Percentiles rank a stretch among this genome's conserved stretches.
Conservation (phyloP, 1,140 invertebrate species). For the Drosophila littoralis region DNA sequence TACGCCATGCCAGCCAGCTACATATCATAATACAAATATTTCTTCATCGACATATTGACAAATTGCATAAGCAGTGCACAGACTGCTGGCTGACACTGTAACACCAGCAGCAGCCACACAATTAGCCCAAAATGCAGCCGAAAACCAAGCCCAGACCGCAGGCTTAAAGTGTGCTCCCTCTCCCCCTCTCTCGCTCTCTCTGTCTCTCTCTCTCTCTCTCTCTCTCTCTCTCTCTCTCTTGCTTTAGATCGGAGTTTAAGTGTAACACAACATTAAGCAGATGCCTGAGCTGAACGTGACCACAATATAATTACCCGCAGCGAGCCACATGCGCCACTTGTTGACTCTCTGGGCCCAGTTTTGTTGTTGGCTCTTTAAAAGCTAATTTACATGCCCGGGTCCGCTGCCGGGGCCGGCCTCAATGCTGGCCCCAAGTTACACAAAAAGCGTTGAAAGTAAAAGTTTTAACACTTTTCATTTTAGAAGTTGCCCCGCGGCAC, state of each 20-base stretch:
- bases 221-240: conserved; percentile 1
- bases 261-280: conserved; percentile 80
- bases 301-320: conserved; percentile 81
- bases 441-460: conserved; percentile 65
- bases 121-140: conserved; percentile 24
- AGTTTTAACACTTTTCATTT: conserved; percentile 81
- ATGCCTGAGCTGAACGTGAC: conserved; percentile 77
- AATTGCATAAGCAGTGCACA: conserved; percentile 44
- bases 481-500: conserved; percentile 55
- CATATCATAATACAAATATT: conserved; percentile 15
- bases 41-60: conserved; percentile 30
- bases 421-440: conserved; percentile 40
- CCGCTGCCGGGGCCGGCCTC: conserved; percentile 28
- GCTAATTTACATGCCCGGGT: conserved; percentile 71
- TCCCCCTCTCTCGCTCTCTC: too few relatives aligned
- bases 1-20: conserved; percentile 20
- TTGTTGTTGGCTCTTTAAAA: conserved; percentile 63
- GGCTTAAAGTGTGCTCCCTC: conserved; percentile 3
- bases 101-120: conserved; percentile 21
- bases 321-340: conserved; percentile 65
- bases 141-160: conserved; percentile 24
- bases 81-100: conserved; percentile 34
- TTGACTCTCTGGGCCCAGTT: conserved; percentile 46
- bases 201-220: conserved; percentile 7
- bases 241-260: conserved; percentile 68